Evolutionary conservation across 2,888 invertebrate species (phyloP), one percentile per base, ranked within the genome.

Genomic region (Nyleta sp.): DNA sequence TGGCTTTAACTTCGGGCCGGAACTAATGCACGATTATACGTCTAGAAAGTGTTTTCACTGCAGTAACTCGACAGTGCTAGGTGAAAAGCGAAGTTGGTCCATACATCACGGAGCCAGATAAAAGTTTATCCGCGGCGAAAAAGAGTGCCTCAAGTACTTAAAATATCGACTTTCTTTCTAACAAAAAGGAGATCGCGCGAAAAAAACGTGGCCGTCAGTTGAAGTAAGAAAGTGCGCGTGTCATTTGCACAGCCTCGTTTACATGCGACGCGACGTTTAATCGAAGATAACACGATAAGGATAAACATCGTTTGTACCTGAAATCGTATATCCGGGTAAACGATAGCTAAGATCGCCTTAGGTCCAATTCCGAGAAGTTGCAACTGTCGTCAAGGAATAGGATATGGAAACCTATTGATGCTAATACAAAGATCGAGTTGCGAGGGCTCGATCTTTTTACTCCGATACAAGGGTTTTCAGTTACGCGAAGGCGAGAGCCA

Each of bases 371-470:
- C 35, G 60, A 64, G 64, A 62, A 70, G 62, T 74, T 24, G 64
- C 64, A 64, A 73, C 28, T 70, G 70, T 70, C 74, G 74, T 38
- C 24, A 57, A 73, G 83, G 81, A 84, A 84, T 79, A 73, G 81
- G 82, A 84, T 84, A 84, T 82, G 81, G 81, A 84, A 84, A 83
- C 83, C 82, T 83, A 83, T 78, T 78, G 35, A 72, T 81, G 80
- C 82, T 83, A 78, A 78, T 73, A 65, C 64, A 53, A 71, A 79
- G 78, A 82, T 86, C 80, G 68, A 72, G 80, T 85, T 84, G 80
- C 80, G 67, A 76, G 81, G 82, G 80, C 76, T 83, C 78, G 82
- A 82, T 79, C 81, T 84, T 78, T 81, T 76, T 78, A 64, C 60
- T 79, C 82, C 82, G 80, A 82, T 83, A 81, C 76, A 57, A 79